Evolutionary conservation across 1,140 invertebrate species (phyloP), one percentile per base, ranked within the genome.

Genomic region (Araneus ventricosus): DNA sequence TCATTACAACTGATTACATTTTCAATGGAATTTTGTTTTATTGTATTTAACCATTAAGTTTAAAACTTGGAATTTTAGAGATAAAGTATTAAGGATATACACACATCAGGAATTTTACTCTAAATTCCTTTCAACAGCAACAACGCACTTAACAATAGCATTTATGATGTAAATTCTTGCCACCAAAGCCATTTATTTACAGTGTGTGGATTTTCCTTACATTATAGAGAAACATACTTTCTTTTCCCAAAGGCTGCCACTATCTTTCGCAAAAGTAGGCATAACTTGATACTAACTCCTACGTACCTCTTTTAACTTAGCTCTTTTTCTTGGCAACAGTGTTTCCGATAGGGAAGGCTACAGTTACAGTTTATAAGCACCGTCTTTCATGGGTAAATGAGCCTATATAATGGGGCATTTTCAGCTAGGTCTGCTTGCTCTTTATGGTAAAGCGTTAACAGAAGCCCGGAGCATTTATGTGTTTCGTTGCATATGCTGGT

Each of bases 211-310:
- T 84, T 84, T 45, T 45, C 30, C 52, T 2, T 52, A 4, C 84
- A 61, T 86, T 22, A 59, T 14, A 24, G 30, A 86, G 20, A 24
- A 27, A 24, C 24, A 24, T 5, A 22, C 86, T 63, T 88, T 88
- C 45, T 45, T 88, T 39, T 61, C 34, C 37, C 22, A 27, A 14
- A 52, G 24, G 17, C 34, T 24, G 52, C 57, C 39, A 8, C 52
- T 75, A 41, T 88, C 61, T 88, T 37, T 39, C 22, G 2, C 39
- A 88, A 88, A 88, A 88, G 30, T 88, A 88, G 61, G 87, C 67
- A 45, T 88, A 88, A 88, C 87, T 75, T 75, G 87, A 88, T 88
- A 88, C 87, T 75, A 75, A 37, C 87, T 75, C 57, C 39, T 87
- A 87, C 85, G 41, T 27, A 87, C 85, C 87, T 27, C 45, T 63